These are phyloP conservation scores for Rotaria sp. DNA, from an alignment of 2,888 invertebrate species.

Conservation along the genomic window DNA sequence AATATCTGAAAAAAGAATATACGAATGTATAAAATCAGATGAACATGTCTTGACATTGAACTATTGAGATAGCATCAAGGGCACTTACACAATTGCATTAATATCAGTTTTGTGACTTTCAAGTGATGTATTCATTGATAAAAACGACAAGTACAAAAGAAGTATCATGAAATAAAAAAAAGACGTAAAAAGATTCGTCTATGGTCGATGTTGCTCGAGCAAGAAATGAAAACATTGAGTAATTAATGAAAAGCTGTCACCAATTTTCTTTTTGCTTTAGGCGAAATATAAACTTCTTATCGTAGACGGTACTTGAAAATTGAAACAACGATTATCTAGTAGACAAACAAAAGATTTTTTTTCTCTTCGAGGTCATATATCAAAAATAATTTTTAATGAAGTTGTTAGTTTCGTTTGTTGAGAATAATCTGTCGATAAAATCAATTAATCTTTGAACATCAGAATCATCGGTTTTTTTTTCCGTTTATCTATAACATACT, in stretches of 20 bases:
- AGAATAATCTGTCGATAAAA: too few relatives aligned
- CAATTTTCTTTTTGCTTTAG: not conserved
- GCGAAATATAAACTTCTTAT: not conserved
- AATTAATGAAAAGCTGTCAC: not conserved
- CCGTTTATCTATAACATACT: not conserved
- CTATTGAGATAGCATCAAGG: not conserved
- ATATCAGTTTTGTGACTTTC: not conserved
- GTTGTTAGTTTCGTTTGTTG: not conserved
- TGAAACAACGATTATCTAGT: not conserved
- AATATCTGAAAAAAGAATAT: not conserved
- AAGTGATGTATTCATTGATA: not conserved
- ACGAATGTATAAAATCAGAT: not conserved
- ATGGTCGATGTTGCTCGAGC: too few relatives aligned
- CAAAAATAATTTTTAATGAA: not conserved
- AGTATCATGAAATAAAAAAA: not conserved
- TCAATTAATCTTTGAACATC: not conserved
- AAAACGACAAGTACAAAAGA: not conserved
- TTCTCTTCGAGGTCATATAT: not conserved
- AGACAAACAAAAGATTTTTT: not conserved
- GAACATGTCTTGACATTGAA: not conserved
- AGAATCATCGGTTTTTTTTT: not conserved
- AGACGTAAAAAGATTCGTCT: too few relatives aligned
- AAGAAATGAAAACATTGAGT: too few relatives aligned
- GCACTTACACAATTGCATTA: not conserved
- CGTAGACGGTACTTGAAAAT: not conserved